These are phyloP conservation scores for Phymatocera aterrima DNA, from an alignment of 2,888 invertebrate genomes.

Conservation along the genomic window DNA sequence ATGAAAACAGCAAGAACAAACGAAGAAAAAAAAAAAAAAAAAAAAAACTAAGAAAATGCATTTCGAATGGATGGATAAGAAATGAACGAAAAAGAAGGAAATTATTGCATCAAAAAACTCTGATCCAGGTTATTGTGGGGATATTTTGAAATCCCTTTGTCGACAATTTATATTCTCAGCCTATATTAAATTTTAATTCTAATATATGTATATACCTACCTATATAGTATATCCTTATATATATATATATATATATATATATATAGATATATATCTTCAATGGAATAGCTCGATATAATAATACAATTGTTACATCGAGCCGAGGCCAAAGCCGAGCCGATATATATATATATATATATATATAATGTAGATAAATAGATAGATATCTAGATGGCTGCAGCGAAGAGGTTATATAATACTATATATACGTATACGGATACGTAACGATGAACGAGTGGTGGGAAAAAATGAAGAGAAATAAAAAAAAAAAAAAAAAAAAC, in stretches of 20 bases:
- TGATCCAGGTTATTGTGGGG: not conserved
- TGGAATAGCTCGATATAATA: not conserved
- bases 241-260: not conserved
- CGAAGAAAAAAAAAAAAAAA: not conserved
- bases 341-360: not conserved
- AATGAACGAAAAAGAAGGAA: not conserved
- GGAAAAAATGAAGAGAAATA: not conserved
- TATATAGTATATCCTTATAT: no score
- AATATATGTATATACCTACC: not conserved
- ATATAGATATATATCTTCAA: not conserved
- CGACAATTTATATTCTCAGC: slow-evolving; percentile 13
- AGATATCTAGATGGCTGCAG: not conserved
- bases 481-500: not conserved
- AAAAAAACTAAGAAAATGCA: not conserved
- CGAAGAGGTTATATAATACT: not conserved
- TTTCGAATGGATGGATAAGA: not conserved
- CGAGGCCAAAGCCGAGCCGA: not conserved
- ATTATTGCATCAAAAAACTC: not conserved
- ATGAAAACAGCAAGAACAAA: not conserved
- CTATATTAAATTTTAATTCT: slow-evolving; percentile 11
- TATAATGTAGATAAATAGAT: not conserved
- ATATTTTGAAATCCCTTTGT: slow-evolving; percentile 24
- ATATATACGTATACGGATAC: not conserved
- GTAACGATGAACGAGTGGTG: not conserved
- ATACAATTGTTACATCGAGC: slow-evolving; percentile 1